Evolutionary conservation across 2,797 vertebrate species (phyloP).

Genomic region (Sphaeramia orbicularis): DNA sequence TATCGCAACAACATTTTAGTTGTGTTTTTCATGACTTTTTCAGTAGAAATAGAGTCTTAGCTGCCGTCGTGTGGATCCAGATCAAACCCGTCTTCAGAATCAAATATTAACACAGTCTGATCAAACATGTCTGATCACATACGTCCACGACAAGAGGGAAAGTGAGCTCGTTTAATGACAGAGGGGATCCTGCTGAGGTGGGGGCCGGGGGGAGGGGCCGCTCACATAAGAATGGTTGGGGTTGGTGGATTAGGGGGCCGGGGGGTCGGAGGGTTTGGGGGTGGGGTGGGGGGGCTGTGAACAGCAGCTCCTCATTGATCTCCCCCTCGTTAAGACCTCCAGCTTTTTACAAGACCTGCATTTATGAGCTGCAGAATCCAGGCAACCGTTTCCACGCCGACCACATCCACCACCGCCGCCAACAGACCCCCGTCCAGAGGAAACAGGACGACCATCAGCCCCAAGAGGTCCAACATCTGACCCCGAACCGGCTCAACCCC

Average conservation of each 20-base stretch:
- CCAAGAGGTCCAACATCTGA: too few species aligned
- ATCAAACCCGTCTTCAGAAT: conserved; percentile 34
- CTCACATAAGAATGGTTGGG: conserved; percentile 36
- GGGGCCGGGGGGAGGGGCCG: conserved; percentile 12
- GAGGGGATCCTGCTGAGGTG: conserved; percentile 25
- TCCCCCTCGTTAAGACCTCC: conserved; percentile 58
- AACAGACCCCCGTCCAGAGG: too few species aligned
- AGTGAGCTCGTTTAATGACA: conserved; percentile 48
- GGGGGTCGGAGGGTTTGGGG: conserved; percentile 2
- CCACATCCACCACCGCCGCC: conserved; percentile 34
- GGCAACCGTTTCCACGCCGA: conserved; percentile 12
- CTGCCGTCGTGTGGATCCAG: neutral
- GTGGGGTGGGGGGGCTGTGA: conserved; percentile 17
- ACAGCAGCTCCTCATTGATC: conserved; percentile 60
- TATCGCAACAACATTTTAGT: too few species aligned
- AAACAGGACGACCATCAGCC: too few species aligned
- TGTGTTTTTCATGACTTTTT: too few species aligned
- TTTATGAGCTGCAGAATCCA: conserved; percentile 50
- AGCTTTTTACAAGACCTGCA: conserved; percentile 56
- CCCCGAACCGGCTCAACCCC: too few species aligned
- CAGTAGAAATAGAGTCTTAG: too few species aligned
- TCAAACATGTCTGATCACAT: conserved; percentile 41
- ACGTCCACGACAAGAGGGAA: conserved; percentile 43
- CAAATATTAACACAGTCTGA: conserved; percentile 48
- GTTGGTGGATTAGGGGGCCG: conserved; percentile 36